These are phyloP conservation scores for Dipodomys merriami DNA, from an alignment of 2,113 vertebrate genomes.

Conservation along the genomic window DNA sequence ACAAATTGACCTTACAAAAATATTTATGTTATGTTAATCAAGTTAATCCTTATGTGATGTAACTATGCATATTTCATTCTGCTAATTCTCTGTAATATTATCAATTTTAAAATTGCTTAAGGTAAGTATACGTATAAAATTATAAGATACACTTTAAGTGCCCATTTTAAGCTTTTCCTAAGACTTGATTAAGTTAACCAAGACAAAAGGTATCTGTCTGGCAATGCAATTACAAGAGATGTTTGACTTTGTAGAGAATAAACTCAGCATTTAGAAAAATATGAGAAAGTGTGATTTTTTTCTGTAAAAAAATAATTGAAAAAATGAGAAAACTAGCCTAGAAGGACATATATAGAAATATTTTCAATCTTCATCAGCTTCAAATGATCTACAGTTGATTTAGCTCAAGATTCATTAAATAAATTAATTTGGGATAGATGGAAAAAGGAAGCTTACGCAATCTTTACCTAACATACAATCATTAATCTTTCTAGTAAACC, in stretches of 20 bases:
- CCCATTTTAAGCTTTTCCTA: background rate
- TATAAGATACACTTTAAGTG: constrained; percentile 32
- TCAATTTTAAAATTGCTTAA: constrained; percentile 5
- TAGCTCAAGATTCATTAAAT: background rate
- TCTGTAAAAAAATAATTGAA: constrained; percentile 26
- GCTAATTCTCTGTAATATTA: background rate
- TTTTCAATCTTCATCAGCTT: background rate
- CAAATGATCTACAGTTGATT: background rate
- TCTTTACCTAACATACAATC: too few relatives aligned
- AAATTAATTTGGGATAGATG: constrained; percentile 22
- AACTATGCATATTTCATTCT: background rate
- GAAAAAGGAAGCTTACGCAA: too few relatives aligned
- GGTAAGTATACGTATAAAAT: background rate
- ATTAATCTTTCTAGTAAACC: too few relatives aligned
- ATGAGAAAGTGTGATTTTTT: constrained; percentile 33
- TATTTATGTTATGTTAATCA: background rate
- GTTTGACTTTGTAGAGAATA: constrained; percentile 2
- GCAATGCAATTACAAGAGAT: constrained; percentile 56
- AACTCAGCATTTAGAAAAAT: constrained; percentile 48
- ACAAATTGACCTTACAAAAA: constrained; percentile 33
- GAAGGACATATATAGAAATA: background rate
- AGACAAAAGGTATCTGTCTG: constrained; percentile 22
- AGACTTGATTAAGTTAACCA: constrained; percentile 29
- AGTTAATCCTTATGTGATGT: background rate
- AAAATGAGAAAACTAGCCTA: constrained; percentile 24